phyloP scores from a whole-genome alignment of 92 coral and sea anemone genomes.

The Desmophyllum pertusum region DNA sequence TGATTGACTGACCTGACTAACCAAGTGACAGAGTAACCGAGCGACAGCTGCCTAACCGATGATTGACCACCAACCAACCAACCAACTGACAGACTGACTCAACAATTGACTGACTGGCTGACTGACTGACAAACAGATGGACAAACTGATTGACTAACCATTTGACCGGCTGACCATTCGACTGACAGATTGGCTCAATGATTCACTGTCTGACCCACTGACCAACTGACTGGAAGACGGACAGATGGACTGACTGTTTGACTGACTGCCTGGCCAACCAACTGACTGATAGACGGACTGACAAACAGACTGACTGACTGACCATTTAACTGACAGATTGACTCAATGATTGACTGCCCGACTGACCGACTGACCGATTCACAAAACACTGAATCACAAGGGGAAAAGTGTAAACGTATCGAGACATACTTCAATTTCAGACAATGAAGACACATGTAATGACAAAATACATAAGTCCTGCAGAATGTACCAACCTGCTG shows the following conservation, averaged over 20 bases:
- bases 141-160: neutral
- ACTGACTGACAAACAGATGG: neutral
- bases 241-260: neutral
- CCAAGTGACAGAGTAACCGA: neutral
- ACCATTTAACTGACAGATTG: neutral
- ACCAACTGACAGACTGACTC: neutral
- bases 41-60: no score
- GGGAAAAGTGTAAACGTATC: no score
- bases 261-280: no score
- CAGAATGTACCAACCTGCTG: slow-evolving; percentile 74
- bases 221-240: no score
- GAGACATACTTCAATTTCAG: no score
- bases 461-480: no score
- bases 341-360: neutral
- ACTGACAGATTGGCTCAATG: neutral
- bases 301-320: neutral
- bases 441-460: neutral
- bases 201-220: neutral
- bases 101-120: no score
- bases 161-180: no score
- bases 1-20: neutral
- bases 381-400: neutral
- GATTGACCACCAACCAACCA: no score
- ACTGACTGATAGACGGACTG: neutral
- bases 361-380: neutral